Evolutionary conservation across 2,113 vertebrate species (phyloP).

Genomic region (Oreotrochilus melanogaster): DNA sequence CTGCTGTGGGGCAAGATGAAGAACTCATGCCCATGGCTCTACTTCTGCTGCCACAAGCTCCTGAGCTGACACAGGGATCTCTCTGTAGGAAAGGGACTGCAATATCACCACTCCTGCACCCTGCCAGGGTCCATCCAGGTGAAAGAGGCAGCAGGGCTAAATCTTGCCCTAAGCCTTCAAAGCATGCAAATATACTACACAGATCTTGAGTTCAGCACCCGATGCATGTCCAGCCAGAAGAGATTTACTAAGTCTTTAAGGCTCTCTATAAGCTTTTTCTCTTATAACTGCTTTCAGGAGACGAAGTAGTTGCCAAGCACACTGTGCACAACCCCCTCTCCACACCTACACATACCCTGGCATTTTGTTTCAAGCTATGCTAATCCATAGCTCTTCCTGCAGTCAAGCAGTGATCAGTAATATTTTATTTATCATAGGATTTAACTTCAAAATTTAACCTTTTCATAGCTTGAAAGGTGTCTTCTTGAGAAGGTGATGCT

Average conservation of each 20-base stretch:
- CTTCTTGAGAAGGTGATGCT: background rate
- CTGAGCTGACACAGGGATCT: background rate
- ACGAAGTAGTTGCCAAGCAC: background rate
- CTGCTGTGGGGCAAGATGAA: background rate
- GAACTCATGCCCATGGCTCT: accelerated
- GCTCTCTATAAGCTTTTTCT: background rate
- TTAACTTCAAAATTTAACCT: slow-evolving; percentile 28
- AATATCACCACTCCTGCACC: background rate
- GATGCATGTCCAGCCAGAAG: background rate
- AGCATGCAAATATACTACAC: background rate
- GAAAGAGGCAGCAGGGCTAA: background rate
- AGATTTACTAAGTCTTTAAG: background rate
- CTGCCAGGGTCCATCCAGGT: too few species aligned
- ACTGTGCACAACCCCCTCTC: background rate
- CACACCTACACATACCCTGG: background rate
- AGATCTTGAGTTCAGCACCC: background rate
- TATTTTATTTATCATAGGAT: slow-evolving; percentile 31
- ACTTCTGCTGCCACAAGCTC: background rate
- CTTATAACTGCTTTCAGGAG: background rate
- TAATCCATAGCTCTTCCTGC: slow-evolving; percentile 10
- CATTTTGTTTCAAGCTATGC: background rate
- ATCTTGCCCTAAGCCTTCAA: background rate
- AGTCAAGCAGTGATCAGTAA: background rate
- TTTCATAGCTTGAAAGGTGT: background rate
- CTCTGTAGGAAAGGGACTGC: background rate